Conservation (phyloP, 2,888 invertebrate species). For the Odiellus spinosus region DNA sequence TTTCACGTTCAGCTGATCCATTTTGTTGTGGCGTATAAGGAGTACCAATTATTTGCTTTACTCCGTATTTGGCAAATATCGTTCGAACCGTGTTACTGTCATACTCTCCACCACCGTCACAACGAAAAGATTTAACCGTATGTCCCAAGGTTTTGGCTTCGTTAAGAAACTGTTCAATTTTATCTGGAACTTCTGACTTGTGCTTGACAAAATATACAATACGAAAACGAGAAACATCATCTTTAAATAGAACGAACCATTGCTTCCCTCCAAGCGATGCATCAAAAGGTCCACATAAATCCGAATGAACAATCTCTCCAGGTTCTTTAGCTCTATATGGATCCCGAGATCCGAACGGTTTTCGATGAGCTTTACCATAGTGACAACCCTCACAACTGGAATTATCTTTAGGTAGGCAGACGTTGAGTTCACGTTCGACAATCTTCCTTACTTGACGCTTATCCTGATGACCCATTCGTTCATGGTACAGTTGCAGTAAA, state of each 20-base stretch:
- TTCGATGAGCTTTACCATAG: conserved; percentile 4
- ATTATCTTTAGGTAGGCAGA: neutral
- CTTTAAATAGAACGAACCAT: conserved; percentile 16
- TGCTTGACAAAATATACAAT: conserved; percentile 6
- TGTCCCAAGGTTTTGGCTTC: conserved; percentile 1
- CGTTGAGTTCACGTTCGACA: neutral
- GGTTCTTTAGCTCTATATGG: neutral
- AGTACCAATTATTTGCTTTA: neutral
- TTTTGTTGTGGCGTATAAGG: neutral
- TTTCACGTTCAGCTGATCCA: neutral
- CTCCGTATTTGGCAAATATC: conserved; percentile 3
- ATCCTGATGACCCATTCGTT: conserved; percentile 2
- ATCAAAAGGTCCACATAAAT: conserved; percentile 14
- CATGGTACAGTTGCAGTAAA: conserved; percentile 2
- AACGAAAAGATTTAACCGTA: conserved; percentile 6
- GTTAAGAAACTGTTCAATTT: neutral
- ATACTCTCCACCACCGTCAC: conserved; percentile 11
- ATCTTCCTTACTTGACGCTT: conserved; percentile 1
- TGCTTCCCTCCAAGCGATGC: conserved; percentile 3
- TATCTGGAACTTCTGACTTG: conserved; percentile 3
- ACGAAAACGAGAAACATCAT: conserved; percentile 9
- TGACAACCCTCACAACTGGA: conserved; percentile 4
- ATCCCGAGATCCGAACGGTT: conserved; percentile 2
- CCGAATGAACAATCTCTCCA: conserved; percentile 4
- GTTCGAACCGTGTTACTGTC: conserved; percentile 5